Evolutionary conservation across 2,888 invertebrate species (phyloP).

Genomic region (Calameuta idolon): DNA sequence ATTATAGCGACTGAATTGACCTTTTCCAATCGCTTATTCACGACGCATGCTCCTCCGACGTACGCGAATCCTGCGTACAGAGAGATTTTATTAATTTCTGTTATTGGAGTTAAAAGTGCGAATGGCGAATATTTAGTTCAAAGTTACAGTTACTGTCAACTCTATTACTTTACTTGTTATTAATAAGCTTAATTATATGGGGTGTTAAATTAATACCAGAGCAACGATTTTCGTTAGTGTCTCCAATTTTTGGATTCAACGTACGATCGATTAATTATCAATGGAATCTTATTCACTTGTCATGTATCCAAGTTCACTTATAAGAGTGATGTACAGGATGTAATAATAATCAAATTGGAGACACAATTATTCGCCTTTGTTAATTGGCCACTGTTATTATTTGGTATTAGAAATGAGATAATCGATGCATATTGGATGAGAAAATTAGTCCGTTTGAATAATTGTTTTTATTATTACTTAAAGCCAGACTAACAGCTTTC

Average conservation of each 20-base stretch:
- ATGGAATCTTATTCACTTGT: neutral
- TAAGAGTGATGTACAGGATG: neutral
- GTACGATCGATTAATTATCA: neutral
- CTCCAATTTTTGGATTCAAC: neutral
- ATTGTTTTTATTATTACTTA: constrained; percentile 40
- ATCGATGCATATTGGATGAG: constrained; percentile 38
- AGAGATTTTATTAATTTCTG: constrained; percentile 19
- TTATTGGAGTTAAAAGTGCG: neutral
- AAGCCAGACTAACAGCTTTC: constrained; percentile 49
- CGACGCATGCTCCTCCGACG: constrained; percentile 95
- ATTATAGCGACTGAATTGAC: constrained; percentile 97
- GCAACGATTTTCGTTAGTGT: constrained; percentile 26
- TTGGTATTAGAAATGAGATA: constrained; percentile 19
- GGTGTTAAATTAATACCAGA: constrained; percentile 46
- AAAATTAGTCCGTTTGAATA: constrained; percentile 42
- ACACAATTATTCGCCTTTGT: constrained; percentile 3
- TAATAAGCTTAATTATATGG: constrained; percentile 18
- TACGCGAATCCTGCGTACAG: constrained; percentile 86
- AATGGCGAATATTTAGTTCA: neutral
- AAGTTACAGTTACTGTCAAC: constrained; percentile 24
- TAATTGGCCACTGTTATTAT: constrained; percentile 1
- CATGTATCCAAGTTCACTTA: neutral
- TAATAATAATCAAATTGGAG: neutral
- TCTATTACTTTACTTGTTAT: constrained; percentile 19
- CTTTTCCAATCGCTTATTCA: constrained; percentile 94